Conservation (phyloP, 2,113 vertebrate genomes). For the Butastur rufipennis region DNA sequence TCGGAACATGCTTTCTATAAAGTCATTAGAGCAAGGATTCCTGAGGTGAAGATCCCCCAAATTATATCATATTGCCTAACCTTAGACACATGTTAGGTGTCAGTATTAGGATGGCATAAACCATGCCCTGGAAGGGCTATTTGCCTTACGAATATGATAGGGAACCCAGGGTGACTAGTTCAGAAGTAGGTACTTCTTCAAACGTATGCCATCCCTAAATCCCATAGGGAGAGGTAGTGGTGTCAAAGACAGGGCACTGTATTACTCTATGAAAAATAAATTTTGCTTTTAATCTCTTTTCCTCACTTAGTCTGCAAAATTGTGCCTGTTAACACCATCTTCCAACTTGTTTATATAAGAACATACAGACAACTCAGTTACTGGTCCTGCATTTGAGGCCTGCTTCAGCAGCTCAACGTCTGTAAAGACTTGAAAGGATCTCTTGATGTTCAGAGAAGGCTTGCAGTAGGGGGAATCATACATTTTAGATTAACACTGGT, state of each 20-base stretch:
- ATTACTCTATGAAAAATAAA: not conserved
- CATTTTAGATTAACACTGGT: not conserved
- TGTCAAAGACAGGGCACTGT: not conserved
- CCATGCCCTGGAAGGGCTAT: not conserved
- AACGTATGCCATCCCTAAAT: not conserved
- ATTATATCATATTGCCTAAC: not conserved
- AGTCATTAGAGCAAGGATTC: not conserved
- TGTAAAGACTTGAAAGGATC: not conserved
- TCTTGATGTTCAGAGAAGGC: fast-evolving
- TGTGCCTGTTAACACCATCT: not conserved
- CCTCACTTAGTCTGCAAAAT: not conserved
- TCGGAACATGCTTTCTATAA: not conserved
- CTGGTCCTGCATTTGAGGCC: not conserved
- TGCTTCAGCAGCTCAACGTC: not conserved
- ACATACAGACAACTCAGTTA: too few relatives aligned
- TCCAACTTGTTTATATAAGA: too few relatives aligned
- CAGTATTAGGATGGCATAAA: not conserved
- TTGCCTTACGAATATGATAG: not conserved
- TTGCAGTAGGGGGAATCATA: not conserved
- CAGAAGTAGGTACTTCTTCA: not conserved
- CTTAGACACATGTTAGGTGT: not conserved
- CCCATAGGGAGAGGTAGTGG: not conserved
- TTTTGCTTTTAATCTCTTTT: not conserved
- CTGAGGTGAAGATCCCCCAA: not conserved
- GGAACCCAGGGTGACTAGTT: not conserved